phyloP scores from a whole-genome alignment of 2,888 invertebrate genomes.

The Thera obeliscata region DNA sequence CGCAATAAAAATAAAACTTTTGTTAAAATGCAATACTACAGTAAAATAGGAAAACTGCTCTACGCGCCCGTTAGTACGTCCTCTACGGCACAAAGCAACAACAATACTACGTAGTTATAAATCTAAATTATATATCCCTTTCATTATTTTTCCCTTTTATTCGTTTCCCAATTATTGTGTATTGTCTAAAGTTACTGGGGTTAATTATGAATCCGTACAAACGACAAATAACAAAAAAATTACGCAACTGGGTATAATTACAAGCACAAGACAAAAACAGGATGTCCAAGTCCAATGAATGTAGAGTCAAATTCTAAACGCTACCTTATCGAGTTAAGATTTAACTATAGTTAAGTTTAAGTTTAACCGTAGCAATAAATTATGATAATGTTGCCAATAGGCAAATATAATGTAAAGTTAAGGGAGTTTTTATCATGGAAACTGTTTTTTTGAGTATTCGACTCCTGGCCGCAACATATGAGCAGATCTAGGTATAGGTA shows the following conservation, averaged over 20 bases:
- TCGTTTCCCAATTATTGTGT: too few relatives aligned
- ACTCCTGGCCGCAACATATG: background rate
- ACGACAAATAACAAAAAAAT: too few relatives aligned
- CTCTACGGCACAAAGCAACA: background rate
- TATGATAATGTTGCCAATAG: conserved; percentile 13
- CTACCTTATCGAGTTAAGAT: background rate
- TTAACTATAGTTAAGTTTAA: background rate
- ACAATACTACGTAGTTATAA: too few relatives aligned
- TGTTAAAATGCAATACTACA: background rate
- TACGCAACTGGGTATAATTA: too few relatives aligned
- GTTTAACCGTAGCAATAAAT: conserved; percentile 4
- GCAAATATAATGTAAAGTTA: conserved; percentile 2
- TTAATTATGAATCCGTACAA: too few relatives aligned
- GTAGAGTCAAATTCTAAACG: too few relatives aligned
- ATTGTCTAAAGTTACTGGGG: too few relatives aligned
- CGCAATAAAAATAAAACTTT: conserved; percentile 11
- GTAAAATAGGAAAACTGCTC: background rate
- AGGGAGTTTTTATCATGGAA: conserved; percentile 12
- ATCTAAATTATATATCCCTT: too few relatives aligned
- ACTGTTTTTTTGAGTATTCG: too few relatives aligned
- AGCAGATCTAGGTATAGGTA: conserved; percentile 3
- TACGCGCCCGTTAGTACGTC: background rate
- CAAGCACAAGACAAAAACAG: too few relatives aligned
- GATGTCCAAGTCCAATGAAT: too few relatives aligned
- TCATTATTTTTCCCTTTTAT: too few relatives aligned